Evolutionary conservation across 1,140 invertebrate species (phyloP).

Genomic region (Solenopsis invicta): DNA sequence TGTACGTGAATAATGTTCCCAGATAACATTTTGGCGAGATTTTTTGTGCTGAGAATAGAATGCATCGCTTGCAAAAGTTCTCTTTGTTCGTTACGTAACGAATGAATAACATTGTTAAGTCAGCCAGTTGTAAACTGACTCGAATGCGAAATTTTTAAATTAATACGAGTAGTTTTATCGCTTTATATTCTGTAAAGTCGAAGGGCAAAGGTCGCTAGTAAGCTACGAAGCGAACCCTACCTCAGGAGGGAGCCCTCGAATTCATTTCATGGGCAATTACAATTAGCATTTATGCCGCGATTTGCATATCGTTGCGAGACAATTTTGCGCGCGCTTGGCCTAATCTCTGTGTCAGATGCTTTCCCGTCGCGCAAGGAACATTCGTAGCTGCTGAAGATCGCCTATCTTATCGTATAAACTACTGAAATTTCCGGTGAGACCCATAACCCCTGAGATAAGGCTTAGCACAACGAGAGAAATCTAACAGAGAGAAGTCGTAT

Average conservation of each 20-base stretch:
- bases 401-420: slow-evolving; percentile 64
- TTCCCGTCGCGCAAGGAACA: slow-evolving; percentile 41
- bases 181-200: slow-evolving; percentile 49
- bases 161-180: slow-evolving; percentile 24
- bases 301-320: slow-evolving; percentile 80
- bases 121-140: slow-evolving; percentile 4
- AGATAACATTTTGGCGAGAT: neutral
- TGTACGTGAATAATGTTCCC: neutral
- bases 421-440: slow-evolving; percentile 21
- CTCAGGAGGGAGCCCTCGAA: slow-evolving; percentile 67
- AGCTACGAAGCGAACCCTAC: slow-evolving; percentile 64
- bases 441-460: slow-evolving; percentile 15
- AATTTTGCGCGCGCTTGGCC: slow-evolving; percentile 76
- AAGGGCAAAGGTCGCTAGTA: slow-evolving; percentile 61
- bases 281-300: slow-evolving; percentile 80
- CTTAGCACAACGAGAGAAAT: neutral
- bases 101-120: neutral
- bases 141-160: slow-evolving; percentile 59
- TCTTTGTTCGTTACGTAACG: neutral
- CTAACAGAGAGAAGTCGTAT: neutral
- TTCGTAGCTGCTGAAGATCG: slow-evolving; percentile 54
- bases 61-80: neutral
- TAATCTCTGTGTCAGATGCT: slow-evolving; percentile 75
- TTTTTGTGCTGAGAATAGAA: neutral
- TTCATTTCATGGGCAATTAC: slow-evolving; percentile 80